Conservation (phyloP, 1,140 invertebrate species). For the Zaprionus vittiger region DNA sequence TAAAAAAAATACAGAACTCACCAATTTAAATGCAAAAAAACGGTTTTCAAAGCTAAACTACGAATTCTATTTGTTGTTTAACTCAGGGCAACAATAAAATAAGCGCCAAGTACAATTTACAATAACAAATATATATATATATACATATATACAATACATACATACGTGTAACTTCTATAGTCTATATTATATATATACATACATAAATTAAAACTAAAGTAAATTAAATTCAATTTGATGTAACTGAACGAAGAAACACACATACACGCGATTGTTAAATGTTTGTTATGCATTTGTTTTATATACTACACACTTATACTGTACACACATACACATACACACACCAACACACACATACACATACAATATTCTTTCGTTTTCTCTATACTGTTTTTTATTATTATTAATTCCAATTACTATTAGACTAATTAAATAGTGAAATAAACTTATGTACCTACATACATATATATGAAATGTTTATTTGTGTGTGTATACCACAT, state of each 20-base stretch:
- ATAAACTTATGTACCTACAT: constrained; percentile 80
- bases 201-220: constrained; percentile 26
- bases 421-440: constrained; percentile 71
- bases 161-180: constrained; percentile 36
- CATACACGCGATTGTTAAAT: constrained; percentile 60
- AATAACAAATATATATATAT: constrained; percentile 40
- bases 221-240: constrained; percentile 45
- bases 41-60: constrained; percentile 18
- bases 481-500: constrained; percentile 25
- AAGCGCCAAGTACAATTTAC: constrained; percentile 73
- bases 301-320: constrained; percentile 16
- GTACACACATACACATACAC: neutral
- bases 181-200: constrained; percentile 29
- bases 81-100: constrained; percentile 39
- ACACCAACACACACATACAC: neutral
- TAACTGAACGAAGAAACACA: constrained; percentile 22
- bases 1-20: constrained; percentile 2
- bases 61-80: constrained; percentile 30
- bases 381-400: constrained; percentile 29
- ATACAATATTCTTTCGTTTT: constrained; percentile 18
- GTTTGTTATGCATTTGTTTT: constrained; percentile 81
- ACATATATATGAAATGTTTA: constrained; percentile 58
- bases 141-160: constrained; percentile 17
- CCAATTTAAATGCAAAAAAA: constrained; percentile 7
- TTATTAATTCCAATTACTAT: constrained; percentile 66